These are phyloP conservation scores for Eulacestoma nigropectus DNA, from an alignment of 2,113 vertebrate genomes.

Conservation along the genomic window DNA sequence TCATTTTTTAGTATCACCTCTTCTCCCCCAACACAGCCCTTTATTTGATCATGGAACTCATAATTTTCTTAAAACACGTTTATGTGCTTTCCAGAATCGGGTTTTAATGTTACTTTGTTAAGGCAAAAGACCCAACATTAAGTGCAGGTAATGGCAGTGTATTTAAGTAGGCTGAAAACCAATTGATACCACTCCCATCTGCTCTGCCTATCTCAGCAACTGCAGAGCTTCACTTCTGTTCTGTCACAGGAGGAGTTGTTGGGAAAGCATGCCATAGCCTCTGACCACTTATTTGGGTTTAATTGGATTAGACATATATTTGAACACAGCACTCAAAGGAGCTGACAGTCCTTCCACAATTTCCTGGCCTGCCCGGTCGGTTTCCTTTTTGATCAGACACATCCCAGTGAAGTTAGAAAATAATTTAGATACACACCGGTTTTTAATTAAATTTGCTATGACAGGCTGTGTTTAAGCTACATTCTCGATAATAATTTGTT, in stretches of 20 bases:
- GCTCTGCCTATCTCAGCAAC: neutral
- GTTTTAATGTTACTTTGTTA: neutral
- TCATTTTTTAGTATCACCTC: neutral
- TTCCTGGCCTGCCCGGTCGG: neutral
- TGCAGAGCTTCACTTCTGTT: neutral
- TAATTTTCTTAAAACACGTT: neutral
- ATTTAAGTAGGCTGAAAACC: neutral
- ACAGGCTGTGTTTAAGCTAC: conserved; percentile 35
- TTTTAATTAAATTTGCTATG: conserved; percentile 21
- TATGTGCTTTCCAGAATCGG: neutral
- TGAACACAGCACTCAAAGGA: neutral
- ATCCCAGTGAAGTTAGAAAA: conserved; percentile 11
- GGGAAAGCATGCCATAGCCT: neutral
- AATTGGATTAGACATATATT: neutral
- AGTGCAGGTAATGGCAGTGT: neutral
- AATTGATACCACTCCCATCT: neutral
- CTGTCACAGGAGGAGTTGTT: neutral
- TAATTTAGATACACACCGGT: neutral
- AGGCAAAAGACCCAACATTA: neutral
- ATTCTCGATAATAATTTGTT: conserved; percentile 17
- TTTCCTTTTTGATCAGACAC: conserved; percentile 4
- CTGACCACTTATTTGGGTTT: neutral
- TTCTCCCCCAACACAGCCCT: neutral
- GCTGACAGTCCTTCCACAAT: neutral
- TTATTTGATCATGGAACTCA: neutral